Evolutionary conservation across 2,888 invertebrate species (phyloP).

Genomic region (Xestia c-nigrum): DNA sequence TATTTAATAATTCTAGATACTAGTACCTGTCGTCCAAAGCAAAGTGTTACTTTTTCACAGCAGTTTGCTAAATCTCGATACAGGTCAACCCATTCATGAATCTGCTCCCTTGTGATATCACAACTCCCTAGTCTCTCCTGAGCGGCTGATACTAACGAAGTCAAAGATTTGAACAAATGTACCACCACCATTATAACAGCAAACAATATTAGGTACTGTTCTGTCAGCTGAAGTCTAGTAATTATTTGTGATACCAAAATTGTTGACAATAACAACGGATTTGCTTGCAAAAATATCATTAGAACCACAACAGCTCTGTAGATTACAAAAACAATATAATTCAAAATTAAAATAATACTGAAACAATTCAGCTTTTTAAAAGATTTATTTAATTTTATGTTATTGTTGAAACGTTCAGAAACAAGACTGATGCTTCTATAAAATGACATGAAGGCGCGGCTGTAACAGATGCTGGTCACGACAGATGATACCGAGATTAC

Average conservation of each 20-base stretch:
- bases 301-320: conserved; percentile 13
- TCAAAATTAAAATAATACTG: neutral
- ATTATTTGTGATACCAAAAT: conserved; percentile 16
- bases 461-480: conserved; percentile 8
- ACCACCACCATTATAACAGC: conserved; percentile 8
- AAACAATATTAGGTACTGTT: conserved; percentile 1
- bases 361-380: conserved; percentile 11
- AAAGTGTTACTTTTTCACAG: neutral
- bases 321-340: neutral
- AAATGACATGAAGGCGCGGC: conserved; percentile 1
- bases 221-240: neutral
- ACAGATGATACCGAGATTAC: neutral
- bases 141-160: neutral
- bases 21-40: neutral
- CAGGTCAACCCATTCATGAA: conserved; percentile 26
- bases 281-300: neutral
- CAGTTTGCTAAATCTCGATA: conserved; percentile 24
- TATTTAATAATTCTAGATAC: neutral
- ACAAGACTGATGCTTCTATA: too few relatives aligned
- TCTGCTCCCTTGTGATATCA: conserved; percentile 17
- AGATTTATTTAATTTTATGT: neutral
- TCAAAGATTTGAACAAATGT: conserved; percentile 10
- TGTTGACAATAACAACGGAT: neutral
- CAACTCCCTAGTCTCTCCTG: neutral
- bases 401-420: neutral